A percentile compares a stretch with the other conserved stretches of the same genome.
phyloP scores from a whole-genome alignment of 2,113 vertebrate genomes.

The Oryzias curvinotus region DNA sequence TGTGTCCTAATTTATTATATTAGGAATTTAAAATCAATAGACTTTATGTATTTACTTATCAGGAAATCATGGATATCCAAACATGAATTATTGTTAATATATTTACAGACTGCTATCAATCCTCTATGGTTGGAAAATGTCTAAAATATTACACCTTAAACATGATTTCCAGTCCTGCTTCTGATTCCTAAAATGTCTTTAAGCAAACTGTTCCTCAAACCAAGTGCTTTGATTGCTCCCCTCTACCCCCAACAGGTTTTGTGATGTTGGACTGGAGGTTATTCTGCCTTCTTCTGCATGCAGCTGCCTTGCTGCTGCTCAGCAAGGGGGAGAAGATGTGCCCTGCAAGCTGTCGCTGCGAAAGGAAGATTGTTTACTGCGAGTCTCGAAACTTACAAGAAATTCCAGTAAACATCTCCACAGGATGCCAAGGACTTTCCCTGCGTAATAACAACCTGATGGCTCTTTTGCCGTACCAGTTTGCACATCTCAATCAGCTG shows the following conservation, averaged over 20 bases:
- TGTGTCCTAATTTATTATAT: not conserved
- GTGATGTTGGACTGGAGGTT: constrained; percentile 71
- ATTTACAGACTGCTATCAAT: constrained; percentile 38
- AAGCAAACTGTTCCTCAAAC: constrained; percentile 12
- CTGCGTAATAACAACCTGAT: constrained; percentile 93
- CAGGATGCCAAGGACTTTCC: constrained; percentile 92
- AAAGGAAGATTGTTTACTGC: constrained; percentile 96
- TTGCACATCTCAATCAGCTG: constrained; percentile 93
- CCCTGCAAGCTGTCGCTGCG: constrained; percentile 90
- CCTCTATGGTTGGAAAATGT: constrained; percentile 46
- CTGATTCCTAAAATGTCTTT: constrained; percentile 20
- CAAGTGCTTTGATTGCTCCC: constrained; percentile 51
- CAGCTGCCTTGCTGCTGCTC: constrained; percentile 79
- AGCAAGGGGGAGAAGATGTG: constrained; percentile 87
- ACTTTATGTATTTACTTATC: not conserved
- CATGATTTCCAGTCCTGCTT: constrained; percentile 25
- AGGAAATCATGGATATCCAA: not conserved
- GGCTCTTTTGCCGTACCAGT: constrained; percentile 89
- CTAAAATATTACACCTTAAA: constrained; percentile 40
- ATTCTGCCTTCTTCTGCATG: constrained; percentile 83
- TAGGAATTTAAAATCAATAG: not conserved
- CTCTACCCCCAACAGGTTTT: constrained; percentile 70
- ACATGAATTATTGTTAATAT: constrained; percentile 28
- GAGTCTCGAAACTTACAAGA: constrained; percentile 91
- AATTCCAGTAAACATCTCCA: constrained; percentile 91